Evolutionary conservation across 35 echinoderm and acorn worm species (phyloP).

Genomic region (Ophiothrix spiculata): DNA sequence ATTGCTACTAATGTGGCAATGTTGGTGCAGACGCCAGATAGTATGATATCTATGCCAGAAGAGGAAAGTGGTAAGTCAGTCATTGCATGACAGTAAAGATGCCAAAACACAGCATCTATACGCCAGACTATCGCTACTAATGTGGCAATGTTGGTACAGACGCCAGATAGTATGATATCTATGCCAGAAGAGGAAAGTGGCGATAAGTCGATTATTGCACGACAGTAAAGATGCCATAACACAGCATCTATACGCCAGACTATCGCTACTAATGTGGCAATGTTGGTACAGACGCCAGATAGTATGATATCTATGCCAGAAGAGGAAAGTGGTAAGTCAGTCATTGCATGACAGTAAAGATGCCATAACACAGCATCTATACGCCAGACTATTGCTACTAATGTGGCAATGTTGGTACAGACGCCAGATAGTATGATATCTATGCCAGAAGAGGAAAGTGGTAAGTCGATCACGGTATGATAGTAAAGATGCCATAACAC

Average conservation of each 20-base stretch:
- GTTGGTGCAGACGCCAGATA: conserved; percentile 73
- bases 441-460: too few species aligned
- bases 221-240: conserved; percentile 45
- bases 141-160: conserved; percentile 35
- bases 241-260: conserved; percentile 33
- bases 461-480: too few species aligned
- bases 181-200: conserved; percentile 86
- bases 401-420: too few species aligned
- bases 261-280: neutral
- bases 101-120: conserved; percentile 41
- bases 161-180: conserved; percentile 84
- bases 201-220: too few species aligned
- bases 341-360: too few species aligned
- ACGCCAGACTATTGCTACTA: too few species aligned
- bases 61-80: conserved; percentile 96
- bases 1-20: neutral
- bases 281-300: conserved; percentile 66
- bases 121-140: neutral
- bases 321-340: too few species aligned
- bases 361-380: too few species aligned
- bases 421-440: too few species aligned
- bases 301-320: conserved; percentile 71
- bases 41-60: conserved; percentile 66
- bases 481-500: too few species aligned
- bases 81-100: too few species aligned